Conservation (phyloP, 1,140 invertebrate species). For the Formica exsecta region DNA sequence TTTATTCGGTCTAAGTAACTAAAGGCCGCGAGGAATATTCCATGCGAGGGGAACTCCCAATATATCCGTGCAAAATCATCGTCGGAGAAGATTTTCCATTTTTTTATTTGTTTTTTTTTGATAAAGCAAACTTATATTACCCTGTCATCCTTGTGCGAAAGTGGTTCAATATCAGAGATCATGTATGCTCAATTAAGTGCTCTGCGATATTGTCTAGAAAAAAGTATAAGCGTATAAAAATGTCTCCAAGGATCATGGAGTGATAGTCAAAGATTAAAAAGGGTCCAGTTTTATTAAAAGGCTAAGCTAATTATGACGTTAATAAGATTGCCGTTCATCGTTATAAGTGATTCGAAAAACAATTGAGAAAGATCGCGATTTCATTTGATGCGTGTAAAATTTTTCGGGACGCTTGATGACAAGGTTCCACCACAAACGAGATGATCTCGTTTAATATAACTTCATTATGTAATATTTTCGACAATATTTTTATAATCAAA, state of each 20-base stretch:
- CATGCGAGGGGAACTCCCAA: constrained; percentile 70
- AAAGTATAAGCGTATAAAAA: constrained; percentile 53
- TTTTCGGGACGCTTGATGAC: constrained; percentile 15
- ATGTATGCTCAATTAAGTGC: constrained; percentile 44
- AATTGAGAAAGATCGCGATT: background rate
- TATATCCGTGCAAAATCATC: constrained; percentile 52
- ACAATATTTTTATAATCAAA: constrained; percentile 9
- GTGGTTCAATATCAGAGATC: constrained; percentile 16
- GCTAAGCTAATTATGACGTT: constrained; percentile 2
- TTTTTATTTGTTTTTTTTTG: constrained; percentile 7
- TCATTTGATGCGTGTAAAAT: background rate
- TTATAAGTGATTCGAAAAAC: background rate
- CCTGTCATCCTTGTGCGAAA: constrained; percentile 47
- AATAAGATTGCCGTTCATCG: constrained; percentile 28
- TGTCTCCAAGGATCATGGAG: constrained; percentile 35
- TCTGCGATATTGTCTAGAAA: constrained; percentile 8
- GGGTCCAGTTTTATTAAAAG: background rate
- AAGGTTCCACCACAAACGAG: constrained; percentile 12
- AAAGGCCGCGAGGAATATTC: constrained; percentile 76
- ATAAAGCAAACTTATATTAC: constrained; percentile 35
- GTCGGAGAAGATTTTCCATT: background rate
- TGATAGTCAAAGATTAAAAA: constrained; percentile 11
- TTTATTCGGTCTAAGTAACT: constrained; percentile 68
- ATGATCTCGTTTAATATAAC: background rate
- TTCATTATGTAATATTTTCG: background rate